These are phyloP conservation scores for Dendrolimus pini DNA, from an alignment of 2,888 invertebrate genomes.

Conservation along the genomic window DNA sequence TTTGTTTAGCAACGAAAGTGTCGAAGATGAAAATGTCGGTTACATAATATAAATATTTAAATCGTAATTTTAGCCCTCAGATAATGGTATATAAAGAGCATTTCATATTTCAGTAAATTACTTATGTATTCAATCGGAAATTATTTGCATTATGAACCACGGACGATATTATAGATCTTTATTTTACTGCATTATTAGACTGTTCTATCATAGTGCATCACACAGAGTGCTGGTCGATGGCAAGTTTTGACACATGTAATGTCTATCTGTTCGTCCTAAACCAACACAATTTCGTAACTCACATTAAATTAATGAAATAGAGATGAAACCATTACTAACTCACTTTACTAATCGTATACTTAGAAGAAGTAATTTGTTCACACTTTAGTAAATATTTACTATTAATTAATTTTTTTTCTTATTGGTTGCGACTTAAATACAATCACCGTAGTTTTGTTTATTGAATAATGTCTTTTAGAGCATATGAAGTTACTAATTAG, in stretches of 20 bases:
- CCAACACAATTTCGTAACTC: slow-evolving; percentile 59
- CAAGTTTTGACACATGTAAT: slow-evolving; percentile 53
- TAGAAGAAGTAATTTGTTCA: neutral
- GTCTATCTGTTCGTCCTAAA: slow-evolving; percentile 74
- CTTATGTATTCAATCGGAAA: neutral
- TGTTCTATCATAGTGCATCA: slow-evolving; percentile 42
- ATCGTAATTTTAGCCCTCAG: too few relatives aligned
- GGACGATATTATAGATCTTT: slow-evolving; percentile 3
- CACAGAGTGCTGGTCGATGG: slow-evolving; percentile 50
- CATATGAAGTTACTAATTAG: too few relatives aligned
- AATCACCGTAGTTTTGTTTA: neutral
- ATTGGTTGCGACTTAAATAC: neutral
- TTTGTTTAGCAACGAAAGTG: too few relatives aligned
- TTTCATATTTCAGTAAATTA: too few relatives aligned
- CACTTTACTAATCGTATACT: slow-evolving; percentile 49
- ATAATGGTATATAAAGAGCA: too few relatives aligned
- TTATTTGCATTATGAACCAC: neutral
- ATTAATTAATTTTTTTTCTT: neutral
- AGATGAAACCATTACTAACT: slow-evolving; percentile 65
- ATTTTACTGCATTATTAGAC: slow-evolving; percentile 18
- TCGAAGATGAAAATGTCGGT: too few relatives aligned
- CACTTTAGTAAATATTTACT: neutral
- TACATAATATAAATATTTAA: too few relatives aligned
- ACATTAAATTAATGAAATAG: slow-evolving; percentile 37
- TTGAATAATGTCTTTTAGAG: neutral